phyloP scores from a whole-genome alignment of 1,140 invertebrate genomes.

The Orius insidiosus region DNA sequence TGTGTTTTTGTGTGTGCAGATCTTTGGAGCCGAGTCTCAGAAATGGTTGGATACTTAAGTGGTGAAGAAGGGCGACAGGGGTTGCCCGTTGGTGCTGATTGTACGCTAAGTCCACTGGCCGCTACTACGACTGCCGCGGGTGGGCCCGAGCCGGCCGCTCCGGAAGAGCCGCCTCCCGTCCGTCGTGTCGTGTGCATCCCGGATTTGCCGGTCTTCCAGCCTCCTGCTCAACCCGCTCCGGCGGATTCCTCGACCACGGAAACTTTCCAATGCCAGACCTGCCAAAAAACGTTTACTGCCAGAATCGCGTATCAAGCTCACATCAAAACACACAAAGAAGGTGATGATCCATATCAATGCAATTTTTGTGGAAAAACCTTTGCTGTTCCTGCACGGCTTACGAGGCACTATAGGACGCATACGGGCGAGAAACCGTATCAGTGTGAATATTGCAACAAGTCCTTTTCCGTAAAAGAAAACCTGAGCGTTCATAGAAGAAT shows the following conservation, averaged over 20 bases:
- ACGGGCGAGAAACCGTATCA: constrained; percentile 72
- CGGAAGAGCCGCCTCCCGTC: constrained; percentile 16
- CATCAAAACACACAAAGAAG: constrained; percentile 37
- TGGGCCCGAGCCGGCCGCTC: constrained; percentile 3
- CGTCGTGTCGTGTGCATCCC: constrained; percentile 24
- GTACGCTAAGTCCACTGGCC: constrained; percentile 20
- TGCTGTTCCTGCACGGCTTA: constrained; percentile 74
- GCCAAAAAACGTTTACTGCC: constrained; percentile 38
- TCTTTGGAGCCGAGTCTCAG: constrained; percentile 25
- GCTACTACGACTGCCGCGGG: constrained; percentile 8
- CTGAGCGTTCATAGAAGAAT: constrained; percentile 79
- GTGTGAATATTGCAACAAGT: constrained; percentile 83
- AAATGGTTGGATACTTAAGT: constrained; percentile 25
- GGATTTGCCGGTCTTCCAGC: constrained; percentile 22
- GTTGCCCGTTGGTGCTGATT: constrained; percentile 21
- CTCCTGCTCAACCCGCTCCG: constrained; percentile 17
- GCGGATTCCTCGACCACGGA: constrained; percentile 19
- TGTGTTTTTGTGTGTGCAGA: constrained; percentile 21
- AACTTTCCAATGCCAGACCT: constrained; percentile 32
- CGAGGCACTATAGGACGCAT: constrained; percentile 78
- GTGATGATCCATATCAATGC: constrained; percentile 64
- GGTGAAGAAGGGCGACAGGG: constrained; percentile 19
- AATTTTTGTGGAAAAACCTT: constrained; percentile 84
- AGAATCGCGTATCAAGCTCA: constrained; percentile 40
- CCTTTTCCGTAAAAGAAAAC: constrained; percentile 83